Percentiles rank a stretch among this genome's conserved stretches.
Conservation (phyloP, 2,113 vertebrate genomes). For the Ptilorrhoa leucosticta region DNA sequence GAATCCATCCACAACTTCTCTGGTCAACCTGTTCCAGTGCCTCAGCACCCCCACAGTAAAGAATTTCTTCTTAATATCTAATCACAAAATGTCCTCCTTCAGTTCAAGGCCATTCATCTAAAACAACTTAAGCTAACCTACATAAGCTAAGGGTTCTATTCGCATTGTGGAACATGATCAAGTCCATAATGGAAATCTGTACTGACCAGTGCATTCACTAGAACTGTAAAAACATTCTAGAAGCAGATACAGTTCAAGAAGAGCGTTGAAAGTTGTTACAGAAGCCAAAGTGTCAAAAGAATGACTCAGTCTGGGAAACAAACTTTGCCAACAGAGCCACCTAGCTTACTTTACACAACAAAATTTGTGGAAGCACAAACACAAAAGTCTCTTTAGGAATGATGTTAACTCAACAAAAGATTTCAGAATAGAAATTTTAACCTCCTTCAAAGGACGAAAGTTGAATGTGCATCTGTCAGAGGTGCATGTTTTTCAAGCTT, state of each 20-base stretch:
- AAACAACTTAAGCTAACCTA: neutral
- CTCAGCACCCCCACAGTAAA: neutral
- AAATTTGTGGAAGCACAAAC: neutral
- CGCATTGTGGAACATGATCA: neutral
- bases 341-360: neutral
- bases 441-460: neutral
- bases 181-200: neutral
- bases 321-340: neutral
- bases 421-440: neutral
- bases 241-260: neutral
- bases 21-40: neutral
- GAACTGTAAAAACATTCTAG: neutral
- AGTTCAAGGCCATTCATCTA: neutral
- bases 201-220: neutral
- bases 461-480: neutral
- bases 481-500: neutral
- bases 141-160: neutral
- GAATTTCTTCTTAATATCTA: neutral
- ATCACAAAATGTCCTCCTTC: neutral
- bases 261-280: neutral
- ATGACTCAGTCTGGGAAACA: neutral
- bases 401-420: neutral
- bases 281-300: neutral
- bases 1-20: neutral
- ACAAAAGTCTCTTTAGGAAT: neutral